These are phyloP conservation scores for Rhinichthys klamathensis DNA, from an alignment of 2,113 vertebrate species.

Conservation along the genomic window DNA sequence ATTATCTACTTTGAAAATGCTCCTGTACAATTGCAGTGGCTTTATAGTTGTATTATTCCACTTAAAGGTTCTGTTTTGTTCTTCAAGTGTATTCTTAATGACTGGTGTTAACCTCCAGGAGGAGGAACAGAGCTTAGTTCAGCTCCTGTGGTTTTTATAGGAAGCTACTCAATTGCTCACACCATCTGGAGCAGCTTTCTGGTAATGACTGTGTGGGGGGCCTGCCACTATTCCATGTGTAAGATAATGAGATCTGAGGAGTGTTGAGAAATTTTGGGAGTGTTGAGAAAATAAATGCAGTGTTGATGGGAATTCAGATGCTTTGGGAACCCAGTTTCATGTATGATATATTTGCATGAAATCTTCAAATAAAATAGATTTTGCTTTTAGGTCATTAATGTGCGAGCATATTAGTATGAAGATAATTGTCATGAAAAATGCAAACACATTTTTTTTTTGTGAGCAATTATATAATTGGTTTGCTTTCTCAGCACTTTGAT, in stretches of 20 bases:
- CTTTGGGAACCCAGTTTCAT: not conserved
- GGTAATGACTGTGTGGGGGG: not conserved
- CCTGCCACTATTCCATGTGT: not conserved
- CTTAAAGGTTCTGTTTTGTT: constrained; percentile 9
- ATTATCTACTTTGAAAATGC: not conserved
- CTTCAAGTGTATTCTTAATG: constrained; percentile 32
- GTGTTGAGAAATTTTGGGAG: not conserved
- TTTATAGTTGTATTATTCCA: constrained; percentile 25
- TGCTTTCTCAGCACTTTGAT: not conserved
- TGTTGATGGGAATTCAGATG: not conserved
- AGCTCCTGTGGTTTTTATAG: constrained; percentile 43
- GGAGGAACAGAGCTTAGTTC: constrained; percentile 31
- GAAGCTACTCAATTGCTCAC: not conserved
- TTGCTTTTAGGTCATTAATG: not conserved
- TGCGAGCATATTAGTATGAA: not conserved
- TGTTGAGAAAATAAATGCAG: not conserved
- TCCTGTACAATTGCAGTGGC: not conserved
- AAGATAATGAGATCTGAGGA: not conserved
- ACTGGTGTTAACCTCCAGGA: constrained; percentile 26
- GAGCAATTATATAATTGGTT: not conserved
- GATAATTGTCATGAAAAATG: not conserved
- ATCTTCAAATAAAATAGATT: not conserved
- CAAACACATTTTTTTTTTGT: not conserved
- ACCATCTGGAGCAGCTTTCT: constrained; percentile 41
- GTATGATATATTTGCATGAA: not conserved